Conservation (phyloP, 2,797 vertebrate species). For the Cygnus olor region DNA sequence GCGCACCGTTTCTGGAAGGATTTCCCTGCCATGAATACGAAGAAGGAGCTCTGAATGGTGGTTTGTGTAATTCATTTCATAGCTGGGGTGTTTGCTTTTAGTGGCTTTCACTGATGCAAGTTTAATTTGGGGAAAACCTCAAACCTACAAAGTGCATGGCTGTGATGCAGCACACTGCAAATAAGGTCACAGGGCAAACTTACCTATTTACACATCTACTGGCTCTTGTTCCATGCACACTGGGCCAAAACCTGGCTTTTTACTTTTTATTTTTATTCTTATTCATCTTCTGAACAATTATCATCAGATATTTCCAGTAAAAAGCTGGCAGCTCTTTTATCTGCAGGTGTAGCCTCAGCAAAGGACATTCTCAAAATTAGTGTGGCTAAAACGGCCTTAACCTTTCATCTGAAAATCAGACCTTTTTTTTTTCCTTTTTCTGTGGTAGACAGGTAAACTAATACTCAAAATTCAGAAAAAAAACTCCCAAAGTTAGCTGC, state of each 20-base stretch:
- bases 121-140: constrained; percentile 52
- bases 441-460: neutral
- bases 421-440: neutral
- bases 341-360: neutral
- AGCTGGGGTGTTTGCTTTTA: neutral
- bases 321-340: neutral
- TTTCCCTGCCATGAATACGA: neutral
- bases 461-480: neutral
- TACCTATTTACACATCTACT: accelerated
- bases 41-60: neutral
- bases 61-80: neutral
- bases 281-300: neutral
- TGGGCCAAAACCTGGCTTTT: neutral
- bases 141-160: neutral
- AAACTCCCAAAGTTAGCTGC: accelerated
- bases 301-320: neutral
- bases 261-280: neutral
- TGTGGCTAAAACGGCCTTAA: accelerated
- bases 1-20: accelerated
- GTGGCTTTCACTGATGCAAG: neutral
- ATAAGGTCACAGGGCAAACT: neutral
- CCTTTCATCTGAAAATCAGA: neutral
- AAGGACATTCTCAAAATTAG: accelerated
- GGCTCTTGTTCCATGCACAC: neutral
- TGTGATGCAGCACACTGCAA: neutral